Evolutionary conservation across 2,888 invertebrate genomes (phyloP), one percentile per base, ranked within the genome.

Genomic region (Calameuta idolon): DNA sequence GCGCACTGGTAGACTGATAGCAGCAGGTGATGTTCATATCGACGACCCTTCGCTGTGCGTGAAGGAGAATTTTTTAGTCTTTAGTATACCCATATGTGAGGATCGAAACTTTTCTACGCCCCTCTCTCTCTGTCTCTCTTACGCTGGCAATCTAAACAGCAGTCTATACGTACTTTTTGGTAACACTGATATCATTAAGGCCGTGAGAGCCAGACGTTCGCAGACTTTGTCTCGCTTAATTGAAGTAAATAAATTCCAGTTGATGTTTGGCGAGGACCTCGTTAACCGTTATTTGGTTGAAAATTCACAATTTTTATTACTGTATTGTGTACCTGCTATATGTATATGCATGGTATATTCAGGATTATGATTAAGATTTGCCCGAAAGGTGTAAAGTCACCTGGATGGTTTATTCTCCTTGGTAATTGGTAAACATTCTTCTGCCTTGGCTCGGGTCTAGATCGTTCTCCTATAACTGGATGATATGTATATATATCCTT

Each of bases 11-110:
- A 23, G 11, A 71, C 2, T 33, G 12, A 34, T 31, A 71, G 71
- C 31, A 71, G 71, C 71, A 71, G 12, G 71, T 33, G 71, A 34
- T 71, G 31, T 30, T 71, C 31, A 34, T 71, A 71, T 31, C 71
- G 71, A 71, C 31, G 71, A 34, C 33, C 71, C 31, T 71, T 15
- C 31, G 11, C 4, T 33, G 31, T 15, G 12, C 33, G 11, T 2
- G 2, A 71, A 31, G 31, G 4, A 30, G 31, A 12, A 71, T 71
- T 71, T 71, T 71, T 9, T 33, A 71, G 31, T 23, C 12, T 71
- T 5, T 31, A 71, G 12, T 71, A 12, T 33, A 15, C 9, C 23
- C 9, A 9, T 23, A 23, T 23, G 55, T 5, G 23, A 9, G 9
- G 55, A 55, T 15, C 9, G 2, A 55, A 55, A 55, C 9, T 55